Base-by-base conservation (phyloP, 92 coral and sea anemone species). In the Bergia puertoricense region DNA sequence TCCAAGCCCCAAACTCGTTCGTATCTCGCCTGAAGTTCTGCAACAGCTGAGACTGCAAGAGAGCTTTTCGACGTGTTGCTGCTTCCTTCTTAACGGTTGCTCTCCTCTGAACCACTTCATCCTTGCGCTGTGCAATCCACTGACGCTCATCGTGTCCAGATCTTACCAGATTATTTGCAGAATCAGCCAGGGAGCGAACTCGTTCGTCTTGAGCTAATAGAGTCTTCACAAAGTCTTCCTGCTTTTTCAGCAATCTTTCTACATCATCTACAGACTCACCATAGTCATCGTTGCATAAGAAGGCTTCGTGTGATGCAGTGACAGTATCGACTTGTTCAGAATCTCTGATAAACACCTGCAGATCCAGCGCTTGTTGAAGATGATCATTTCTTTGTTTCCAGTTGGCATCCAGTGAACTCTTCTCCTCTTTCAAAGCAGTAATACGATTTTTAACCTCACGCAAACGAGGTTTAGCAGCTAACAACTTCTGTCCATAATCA, bases 261-360 rank as follows among this genome's bases (percentile, higher is more conserved):
- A 96, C 98, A 77, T 96, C 99, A 83, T 96, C 99, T 0, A 96
- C 96, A 65, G 99, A 95, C 23, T 92, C 89, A 89, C 99, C 99
- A 40, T 91, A 94, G 77, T 92, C 96, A 51, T 95, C 96, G 62
- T 91, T 96, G 8, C 98, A 90, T 76, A 96, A 91, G 77, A 91
- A 95, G 4, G 99, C 94, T 88, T 90, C 93, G 16, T 96, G 99
- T 3, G 99, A 93, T 54, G 99, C 97, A 41, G 99, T 91, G 59
- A 90, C 85, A 6, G 98, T 93, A 65, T 96, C 98, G 59, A 96
- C 90, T 80, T 95, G 94, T 54, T 96, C 98, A 23, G 99, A 93
- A 79, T 96, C 99, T 45, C 99, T 92, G 85, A 96, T 93, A 48
- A 96, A 96, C 36, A 94, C 88, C 94, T 95, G 96, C 65, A 96